These are phyloP conservation scores for Silurus lanzhouensis DNA, from an alignment of 2,797 vertebrate species.

Conservation along the genomic window DNA sequence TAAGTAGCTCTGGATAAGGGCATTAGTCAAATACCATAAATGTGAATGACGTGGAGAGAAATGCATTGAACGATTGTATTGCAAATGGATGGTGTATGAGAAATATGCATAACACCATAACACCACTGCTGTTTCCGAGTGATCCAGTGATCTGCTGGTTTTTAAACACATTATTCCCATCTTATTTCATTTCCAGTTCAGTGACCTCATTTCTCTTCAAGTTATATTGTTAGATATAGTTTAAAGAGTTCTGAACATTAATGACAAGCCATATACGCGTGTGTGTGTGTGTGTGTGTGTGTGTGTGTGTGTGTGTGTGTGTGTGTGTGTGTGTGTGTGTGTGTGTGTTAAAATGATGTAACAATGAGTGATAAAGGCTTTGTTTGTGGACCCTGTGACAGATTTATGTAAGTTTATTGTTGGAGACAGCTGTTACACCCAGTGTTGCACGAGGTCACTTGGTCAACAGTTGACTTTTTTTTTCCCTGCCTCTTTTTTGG, in stretches of 20 bases:
- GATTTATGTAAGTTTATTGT: slow-evolving; percentile 15
- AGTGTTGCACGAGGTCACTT: slow-evolving; percentile 6
- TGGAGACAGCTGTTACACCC: slow-evolving; percentile 9
- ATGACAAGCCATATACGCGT: not conserved
- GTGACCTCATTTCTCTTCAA: not conserved
- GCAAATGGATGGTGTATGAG: no score
- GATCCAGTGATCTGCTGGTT: not conserved
- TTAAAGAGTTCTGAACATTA: not conserved
- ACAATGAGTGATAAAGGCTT: not conserved
- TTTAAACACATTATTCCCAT: not conserved
- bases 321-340: not conserved
- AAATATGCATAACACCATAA: no score
- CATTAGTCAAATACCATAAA: no score
- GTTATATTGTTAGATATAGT: no score
- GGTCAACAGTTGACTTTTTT: not conserved
- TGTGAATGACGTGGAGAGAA: not conserved
- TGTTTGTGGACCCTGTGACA: not conserved
- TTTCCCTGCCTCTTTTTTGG: no score
- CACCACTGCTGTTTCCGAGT: no score
- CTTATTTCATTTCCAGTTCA: not conserved
- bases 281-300: not conserved
- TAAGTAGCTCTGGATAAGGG: no score
- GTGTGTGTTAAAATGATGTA: not conserved
- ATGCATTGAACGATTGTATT: not conserved
- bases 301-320: not conserved